Conservation (phyloP, 2,888 invertebrate genomes). For the Dusona sp. region DNA sequence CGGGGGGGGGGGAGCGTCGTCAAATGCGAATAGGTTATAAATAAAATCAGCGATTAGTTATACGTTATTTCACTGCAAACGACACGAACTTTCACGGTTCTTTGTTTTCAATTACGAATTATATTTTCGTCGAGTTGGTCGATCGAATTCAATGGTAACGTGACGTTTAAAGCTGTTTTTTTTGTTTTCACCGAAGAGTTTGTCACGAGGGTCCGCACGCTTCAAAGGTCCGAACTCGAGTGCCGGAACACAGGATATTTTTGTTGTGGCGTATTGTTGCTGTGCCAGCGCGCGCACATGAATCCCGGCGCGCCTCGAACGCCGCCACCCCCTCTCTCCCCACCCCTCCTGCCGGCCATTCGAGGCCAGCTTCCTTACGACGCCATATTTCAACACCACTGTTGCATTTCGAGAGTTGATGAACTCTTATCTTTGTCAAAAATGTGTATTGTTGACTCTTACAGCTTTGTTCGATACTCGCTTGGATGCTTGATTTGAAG, state of each 20-base stretch:
- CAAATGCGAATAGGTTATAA: slow-evolving; percentile 20
- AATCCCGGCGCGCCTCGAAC: slow-evolving; percentile 35
- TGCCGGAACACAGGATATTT: slow-evolving; percentile 69
- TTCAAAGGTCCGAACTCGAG: slow-evolving; percentile 71
- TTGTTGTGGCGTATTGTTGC: slow-evolving; percentile 70
- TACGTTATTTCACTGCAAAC: slow-evolving; percentile 8
- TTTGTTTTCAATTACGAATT: slow-evolving; percentile 6
- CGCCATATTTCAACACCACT: slow-evolving; percentile 40
- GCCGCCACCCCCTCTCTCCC: slow-evolving; percentile 10
- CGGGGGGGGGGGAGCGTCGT: slow-evolving; percentile 25
- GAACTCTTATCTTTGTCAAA: background rate
- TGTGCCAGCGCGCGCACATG: slow-evolving; percentile 56
- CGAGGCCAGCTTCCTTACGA: background rate
- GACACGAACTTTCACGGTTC: background rate
- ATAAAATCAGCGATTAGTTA: slow-evolving; percentile 15
- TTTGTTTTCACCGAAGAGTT: slow-evolving; percentile 3
- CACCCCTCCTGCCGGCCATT: background rate
- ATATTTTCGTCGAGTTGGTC: background rate
- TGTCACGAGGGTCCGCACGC: slow-evolving; percentile 54
- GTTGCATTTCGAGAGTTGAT: slow-evolving; percentile 26
- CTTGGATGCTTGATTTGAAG: background rate
- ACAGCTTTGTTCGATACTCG: background rate
- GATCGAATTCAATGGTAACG: background rate
- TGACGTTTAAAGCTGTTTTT: background rate
- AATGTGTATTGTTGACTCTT: background rate